Conservation (phyloP, 1,140 invertebrate species). For the Nomia melanderi region DNA sequence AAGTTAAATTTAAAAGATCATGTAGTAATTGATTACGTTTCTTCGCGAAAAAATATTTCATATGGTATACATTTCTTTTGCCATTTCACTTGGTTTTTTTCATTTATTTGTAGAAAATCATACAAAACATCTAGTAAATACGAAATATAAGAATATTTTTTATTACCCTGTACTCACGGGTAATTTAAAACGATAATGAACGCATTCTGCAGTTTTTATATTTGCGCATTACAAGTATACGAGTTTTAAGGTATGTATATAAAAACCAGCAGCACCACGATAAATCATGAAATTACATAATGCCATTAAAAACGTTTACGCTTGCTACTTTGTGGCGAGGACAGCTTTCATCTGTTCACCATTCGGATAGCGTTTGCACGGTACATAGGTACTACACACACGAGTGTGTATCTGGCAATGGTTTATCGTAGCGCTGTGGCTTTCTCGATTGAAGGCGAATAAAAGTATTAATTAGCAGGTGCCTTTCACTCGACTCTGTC, state of each 20-base stretch:
- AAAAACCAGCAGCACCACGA: conserved; percentile 17
- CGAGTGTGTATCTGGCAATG: neutral
- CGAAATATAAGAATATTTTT: too few relatives aligned
- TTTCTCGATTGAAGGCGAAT: conserved; percentile 22
- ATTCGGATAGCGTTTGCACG: neutral
- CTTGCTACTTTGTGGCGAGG: neutral
- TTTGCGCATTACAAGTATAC: neutral
- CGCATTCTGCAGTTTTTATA: too few relatives aligned
- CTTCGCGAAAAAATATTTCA: too few relatives aligned
- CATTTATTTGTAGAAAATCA: too few relatives aligned
- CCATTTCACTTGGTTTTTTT: too few relatives aligned
- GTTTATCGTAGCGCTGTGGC: conserved; percentile 1
- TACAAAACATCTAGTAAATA: too few relatives aligned
- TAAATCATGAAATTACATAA: conserved; percentile 42
- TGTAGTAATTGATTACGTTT: too few relatives aligned
- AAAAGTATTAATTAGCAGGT: conserved; percentile 55
- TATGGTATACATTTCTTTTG: too few relatives aligned
- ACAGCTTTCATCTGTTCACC: conserved; percentile 18
- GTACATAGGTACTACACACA: neutral
- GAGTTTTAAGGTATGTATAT: conserved; percentile 22
- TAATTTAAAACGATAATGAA: too few relatives aligned
- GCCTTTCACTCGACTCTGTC: conserved; percentile 48
- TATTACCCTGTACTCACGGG: too few relatives aligned
- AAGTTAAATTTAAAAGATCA: neutral
- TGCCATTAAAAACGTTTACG: conserved; percentile 21